A percentile compares a stretch with the other conserved stretches of the same genome.
phyloP scores from a whole-genome alignment of 92 coral and sea anemone genomes.

The Epizoanthus stellaris region DNA sequence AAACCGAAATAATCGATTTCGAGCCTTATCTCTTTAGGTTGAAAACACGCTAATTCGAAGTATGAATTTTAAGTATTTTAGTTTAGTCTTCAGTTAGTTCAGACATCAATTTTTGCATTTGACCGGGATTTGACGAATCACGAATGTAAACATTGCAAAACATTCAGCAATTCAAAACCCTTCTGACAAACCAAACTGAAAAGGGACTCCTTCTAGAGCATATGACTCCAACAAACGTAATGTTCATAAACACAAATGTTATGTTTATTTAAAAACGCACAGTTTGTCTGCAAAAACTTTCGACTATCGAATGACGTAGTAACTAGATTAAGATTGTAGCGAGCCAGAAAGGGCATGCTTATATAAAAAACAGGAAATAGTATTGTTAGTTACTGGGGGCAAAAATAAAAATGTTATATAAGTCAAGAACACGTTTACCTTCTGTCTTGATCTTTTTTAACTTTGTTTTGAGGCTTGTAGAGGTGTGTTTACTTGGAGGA shows the following conservation, averaged over 20 bases:
- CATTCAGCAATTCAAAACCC: not conserved
- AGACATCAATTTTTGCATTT: too few relatives aligned
- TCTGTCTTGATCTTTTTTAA: conserved; percentile 92
- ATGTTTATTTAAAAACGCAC: not conserved
- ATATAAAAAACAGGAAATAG: conserved; percentile 1
- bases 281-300: not conserved
- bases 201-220: not conserved
- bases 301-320: not conserved
- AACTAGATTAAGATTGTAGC: conserved; percentile 11
- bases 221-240: not conserved
- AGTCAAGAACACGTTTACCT: conserved; percentile 58
- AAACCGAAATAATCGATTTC: not conserved
- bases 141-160: conserved; percentile 2
- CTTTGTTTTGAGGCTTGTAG: conserved; percentile 82
- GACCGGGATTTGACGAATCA: too few relatives aligned
- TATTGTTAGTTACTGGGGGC: not conserved
- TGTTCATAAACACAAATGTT: not conserved
- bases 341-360: not conserved
- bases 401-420: not conserved
- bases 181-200: not conserved
- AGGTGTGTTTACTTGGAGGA: conserved; percentile 80
- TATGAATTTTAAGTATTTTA: not conserved
- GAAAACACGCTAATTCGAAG: not conserved
- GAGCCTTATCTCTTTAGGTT: not conserved
- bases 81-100: too few relatives aligned